phyloP scores from a whole-genome alignment of 2,888 invertebrate species.

The Actias luna region DNA sequence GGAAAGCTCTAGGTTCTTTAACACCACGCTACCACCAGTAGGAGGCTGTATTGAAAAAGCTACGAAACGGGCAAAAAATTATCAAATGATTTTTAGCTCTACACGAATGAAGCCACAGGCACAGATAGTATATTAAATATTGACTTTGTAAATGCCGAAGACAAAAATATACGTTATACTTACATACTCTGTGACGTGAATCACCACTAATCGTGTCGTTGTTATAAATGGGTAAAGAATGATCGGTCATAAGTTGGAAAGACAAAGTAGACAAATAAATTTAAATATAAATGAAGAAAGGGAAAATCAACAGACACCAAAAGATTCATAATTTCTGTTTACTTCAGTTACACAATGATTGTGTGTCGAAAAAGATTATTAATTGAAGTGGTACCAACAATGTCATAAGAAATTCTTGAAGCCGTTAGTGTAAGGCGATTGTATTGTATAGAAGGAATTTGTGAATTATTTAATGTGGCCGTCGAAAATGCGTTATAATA shows the following conservation, averaged over 20 bases:
- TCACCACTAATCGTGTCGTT: background rate
- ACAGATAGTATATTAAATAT: background rate
- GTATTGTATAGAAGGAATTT: background rate
- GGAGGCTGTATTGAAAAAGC: no score
- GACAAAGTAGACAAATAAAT: background rate
- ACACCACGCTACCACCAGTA: no score
- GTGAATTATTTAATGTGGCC: no score
- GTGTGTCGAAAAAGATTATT: background rate
- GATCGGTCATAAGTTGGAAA: background rate
- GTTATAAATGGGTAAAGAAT: background rate
- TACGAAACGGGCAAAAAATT: no score
- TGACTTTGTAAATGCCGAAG: no score
- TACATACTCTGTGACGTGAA: background rate
- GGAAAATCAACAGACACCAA: background rate
- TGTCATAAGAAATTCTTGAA: background rate
- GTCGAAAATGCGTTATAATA: no score
- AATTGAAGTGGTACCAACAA: conserved; percentile 4
- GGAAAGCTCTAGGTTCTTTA: no score
- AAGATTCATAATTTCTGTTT: background rate
- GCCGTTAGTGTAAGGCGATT: background rate
- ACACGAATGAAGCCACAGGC: no score
- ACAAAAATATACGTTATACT: no score
- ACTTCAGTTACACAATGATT: background rate
- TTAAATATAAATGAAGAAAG: background rate
- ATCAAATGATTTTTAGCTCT: no score